phyloP scores from a whole-genome alignment of 2,113 vertebrate species.

The Cyanoderma ruficeps region DNA sequence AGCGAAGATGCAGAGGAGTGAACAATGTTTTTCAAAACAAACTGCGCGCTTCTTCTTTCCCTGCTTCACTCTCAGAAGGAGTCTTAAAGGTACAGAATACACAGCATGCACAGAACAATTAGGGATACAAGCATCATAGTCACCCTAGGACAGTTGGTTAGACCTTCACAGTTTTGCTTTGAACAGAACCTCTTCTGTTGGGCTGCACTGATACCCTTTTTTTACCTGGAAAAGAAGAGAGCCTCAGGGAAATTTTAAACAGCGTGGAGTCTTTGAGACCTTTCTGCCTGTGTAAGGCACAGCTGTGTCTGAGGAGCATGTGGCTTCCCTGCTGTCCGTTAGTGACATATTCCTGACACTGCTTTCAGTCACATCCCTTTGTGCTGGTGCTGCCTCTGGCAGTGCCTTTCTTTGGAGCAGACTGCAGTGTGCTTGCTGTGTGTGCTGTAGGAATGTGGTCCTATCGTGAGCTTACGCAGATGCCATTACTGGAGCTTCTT shows the following conservation, averaged over 20 bases:
- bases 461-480: fast-evolving
- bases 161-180: background rate
- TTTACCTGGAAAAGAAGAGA: background rate
- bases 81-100: too few relatives aligned
- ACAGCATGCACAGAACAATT: too few relatives aligned
- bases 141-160: background rate
- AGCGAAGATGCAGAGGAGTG: too few relatives aligned
- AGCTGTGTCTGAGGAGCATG: background rate
- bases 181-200: background rate
- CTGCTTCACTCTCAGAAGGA: too few relatives aligned
- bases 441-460: too few relatives aligned
- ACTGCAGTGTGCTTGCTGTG: background rate
- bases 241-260: background rate
- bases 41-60: too few relatives aligned
- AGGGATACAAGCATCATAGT: too few relatives aligned
- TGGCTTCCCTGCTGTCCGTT: background rate
- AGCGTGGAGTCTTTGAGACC: background rate
- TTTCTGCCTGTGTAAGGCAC: background rate
- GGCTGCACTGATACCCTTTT: background rate
- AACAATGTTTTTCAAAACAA: too few relatives aligned
- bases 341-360: background rate
- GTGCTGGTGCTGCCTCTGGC: background rate
- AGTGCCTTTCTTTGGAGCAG: background rate
- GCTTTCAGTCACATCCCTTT: background rate
- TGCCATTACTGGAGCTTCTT: background rate